Evolutionary conservation across 2,113 vertebrate genomes (phyloP).

Genomic region (Oreamnos americanus): DNA sequence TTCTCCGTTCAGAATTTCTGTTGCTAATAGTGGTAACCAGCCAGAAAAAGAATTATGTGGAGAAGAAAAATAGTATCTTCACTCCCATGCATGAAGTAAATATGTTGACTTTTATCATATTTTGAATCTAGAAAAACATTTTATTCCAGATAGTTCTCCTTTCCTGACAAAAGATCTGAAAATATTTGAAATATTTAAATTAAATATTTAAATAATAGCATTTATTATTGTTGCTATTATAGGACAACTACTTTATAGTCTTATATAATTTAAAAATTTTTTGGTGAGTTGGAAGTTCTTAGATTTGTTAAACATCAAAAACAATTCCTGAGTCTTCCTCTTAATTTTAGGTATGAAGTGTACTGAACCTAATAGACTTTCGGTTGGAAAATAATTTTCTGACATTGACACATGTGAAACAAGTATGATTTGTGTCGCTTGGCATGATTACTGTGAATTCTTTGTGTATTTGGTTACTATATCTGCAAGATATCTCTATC

Average conservation of each 20-base stretch:
- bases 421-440: background rate
- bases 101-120: background rate
- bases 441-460: background rate
- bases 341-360: background rate
- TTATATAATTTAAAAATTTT: constrained; percentile 16
- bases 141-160: background rate
- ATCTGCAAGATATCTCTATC: background rate
- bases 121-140: background rate
- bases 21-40: background rate
- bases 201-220: background rate
- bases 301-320: background rate
- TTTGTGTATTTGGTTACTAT: background rate
- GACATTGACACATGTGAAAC: background rate
- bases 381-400: background rate
- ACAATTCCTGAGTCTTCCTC: background rate
- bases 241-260: background rate
- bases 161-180: background rate
- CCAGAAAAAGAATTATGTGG: background rate
- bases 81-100: background rate
- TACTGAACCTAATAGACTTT: background rate
- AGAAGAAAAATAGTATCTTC: constrained; percentile 22
- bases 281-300: background rate
- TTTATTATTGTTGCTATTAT: background rate
- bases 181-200: background rate
- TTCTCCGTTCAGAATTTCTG: background rate